Conservation (phyloP, 2,113 vertebrate genomes). For the Phyllostomus hastatus region DNA sequence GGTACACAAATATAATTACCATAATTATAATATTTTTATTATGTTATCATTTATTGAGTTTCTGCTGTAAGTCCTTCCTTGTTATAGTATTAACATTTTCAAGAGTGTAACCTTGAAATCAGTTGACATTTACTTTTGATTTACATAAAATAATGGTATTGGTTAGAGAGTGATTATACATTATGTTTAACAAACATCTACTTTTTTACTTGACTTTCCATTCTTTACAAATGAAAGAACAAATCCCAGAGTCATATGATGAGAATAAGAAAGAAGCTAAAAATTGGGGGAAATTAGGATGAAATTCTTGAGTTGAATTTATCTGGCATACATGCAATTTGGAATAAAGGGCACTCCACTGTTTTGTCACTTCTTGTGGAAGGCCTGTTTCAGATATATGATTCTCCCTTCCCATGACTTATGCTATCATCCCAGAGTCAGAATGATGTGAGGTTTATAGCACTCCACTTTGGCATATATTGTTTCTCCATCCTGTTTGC, state of each 20-base stretch:
- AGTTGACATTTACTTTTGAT: slow-evolving; percentile 23
- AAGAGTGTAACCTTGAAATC: neutral
- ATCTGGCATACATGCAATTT: neutral
- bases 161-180: neutral
- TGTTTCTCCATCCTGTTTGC: neutral
- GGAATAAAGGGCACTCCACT: neutral
- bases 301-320: slow-evolving; percentile 7
- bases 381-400: neutral
- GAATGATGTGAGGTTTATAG: neutral
- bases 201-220: neutral
- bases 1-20: neutral
- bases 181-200: neutral
- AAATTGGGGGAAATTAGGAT: neutral
- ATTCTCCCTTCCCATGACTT: neutral
- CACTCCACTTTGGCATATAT: neutral
- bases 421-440: slow-evolving; percentile 9
- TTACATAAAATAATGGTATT: neutral
- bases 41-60: neutral
- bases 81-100: neutral
- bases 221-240: neutral
- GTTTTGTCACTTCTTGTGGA: slow-evolving; percentile 26
- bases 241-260: neutral
- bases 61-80: neutral
- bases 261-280: neutral
- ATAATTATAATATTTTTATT: neutral